A percentile compares a stretch with the other conserved stretches of the same genome.
phyloP scores from a whole-genome alignment of 2,113 vertebrate genomes.

The Tragelaphus strepsiceros region DNA sequence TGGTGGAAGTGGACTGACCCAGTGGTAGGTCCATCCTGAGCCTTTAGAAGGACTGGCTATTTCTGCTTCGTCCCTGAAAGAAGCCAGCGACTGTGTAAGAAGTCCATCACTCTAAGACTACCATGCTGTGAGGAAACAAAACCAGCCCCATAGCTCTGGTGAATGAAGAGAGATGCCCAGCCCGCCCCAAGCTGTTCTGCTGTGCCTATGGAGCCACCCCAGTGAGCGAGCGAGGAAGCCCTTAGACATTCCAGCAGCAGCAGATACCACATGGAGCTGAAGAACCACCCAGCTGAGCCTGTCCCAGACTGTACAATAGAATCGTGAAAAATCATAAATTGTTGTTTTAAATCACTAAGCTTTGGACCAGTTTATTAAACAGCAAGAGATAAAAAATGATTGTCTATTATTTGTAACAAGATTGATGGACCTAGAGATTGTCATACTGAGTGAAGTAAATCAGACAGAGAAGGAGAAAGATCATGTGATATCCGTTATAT shows the following conservation, averaged over 20 bases:
- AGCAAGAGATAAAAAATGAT: not conserved
- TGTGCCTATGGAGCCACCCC: fast-evolving
- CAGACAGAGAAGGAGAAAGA: not conserved
- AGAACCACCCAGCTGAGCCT: not conserved
- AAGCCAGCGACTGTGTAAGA: not conserved
- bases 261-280: not conserved
- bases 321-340: not conserved
- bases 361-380: not conserved
- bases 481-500: not conserved
- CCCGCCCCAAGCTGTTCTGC: not conserved
- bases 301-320: not conserved
- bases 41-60: not conserved
- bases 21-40: not conserved
- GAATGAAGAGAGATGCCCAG: not conserved
- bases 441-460: not conserved
- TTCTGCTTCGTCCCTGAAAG: not conserved
- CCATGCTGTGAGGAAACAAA: not conserved
- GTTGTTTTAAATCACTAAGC: not conserved
- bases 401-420: not conserved
- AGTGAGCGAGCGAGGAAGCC: not conserved
- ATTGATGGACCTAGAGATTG: not conserved
- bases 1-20: not conserved
- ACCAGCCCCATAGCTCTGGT: not conserved
- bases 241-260: not conserved
- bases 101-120: not conserved